phyloP scores from a whole-genome alignment of 2,113 vertebrate genomes.

The Trogon melanurus region DNA sequence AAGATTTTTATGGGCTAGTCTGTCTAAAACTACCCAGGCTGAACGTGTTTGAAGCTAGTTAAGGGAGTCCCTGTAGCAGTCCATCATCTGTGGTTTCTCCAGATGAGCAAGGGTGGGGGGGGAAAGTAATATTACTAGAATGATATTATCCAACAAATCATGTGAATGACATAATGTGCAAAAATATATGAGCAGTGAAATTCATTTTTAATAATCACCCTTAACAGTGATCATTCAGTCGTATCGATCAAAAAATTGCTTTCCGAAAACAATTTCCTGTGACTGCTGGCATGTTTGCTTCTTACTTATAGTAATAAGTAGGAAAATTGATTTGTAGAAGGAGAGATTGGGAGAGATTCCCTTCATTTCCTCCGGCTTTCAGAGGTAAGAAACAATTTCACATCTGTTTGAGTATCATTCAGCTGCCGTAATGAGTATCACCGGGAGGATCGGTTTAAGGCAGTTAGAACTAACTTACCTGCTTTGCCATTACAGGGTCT shows the following conservation, averaged over 20 bases:
- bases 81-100: not conserved
- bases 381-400: constrained; percentile 4
- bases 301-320: not conserved
- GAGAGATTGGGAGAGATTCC: not conserved
- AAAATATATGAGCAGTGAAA: not conserved
- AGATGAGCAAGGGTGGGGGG: not conserved
- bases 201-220: not conserved
- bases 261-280: not conserved
- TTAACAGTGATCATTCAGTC: not conserved
- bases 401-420: not conserved
- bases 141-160: not conserved
- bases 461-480: not conserved
- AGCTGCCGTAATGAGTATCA: not conserved
- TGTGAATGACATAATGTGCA: not conserved
- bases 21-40: not conserved
- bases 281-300: not conserved
- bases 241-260: not conserved
- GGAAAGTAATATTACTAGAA: not conserved
- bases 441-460: not conserved
- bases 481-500: not conserved
- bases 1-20: not conserved
- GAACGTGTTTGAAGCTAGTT: not conserved
- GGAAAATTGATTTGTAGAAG: not conserved
- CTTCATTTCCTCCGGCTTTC: not conserved
- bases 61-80: not conserved